Conservation (phyloP, 2,797 vertebrate species). For the Psittacula echo region DNA sequence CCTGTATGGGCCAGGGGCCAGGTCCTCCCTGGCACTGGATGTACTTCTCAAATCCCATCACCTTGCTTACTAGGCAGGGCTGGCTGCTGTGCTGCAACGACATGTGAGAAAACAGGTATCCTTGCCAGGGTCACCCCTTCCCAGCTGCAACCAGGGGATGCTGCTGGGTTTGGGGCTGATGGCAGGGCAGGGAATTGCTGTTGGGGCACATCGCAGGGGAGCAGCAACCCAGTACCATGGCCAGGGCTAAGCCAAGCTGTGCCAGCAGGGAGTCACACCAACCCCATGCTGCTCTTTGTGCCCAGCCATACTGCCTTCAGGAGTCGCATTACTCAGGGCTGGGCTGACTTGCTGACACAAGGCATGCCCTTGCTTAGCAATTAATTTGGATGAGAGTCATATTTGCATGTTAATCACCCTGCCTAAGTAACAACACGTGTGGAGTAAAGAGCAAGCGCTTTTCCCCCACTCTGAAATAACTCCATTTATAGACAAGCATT, state of each 20-base stretch:
- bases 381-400: background rate
- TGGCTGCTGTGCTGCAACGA: background rate
- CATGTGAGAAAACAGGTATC: fast-evolving
- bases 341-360: background rate
- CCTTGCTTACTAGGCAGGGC: background rate
- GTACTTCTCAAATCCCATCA: background rate
- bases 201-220: background rate
- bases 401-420: background rate
- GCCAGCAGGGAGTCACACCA: background rate
- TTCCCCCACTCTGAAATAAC: background rate
- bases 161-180: background rate
- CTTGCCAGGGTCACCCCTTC: background rate
- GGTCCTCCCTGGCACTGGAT: too few species aligned
- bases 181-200: background rate
- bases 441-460: background rate
- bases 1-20: background rate
- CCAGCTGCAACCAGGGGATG: background rate
- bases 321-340: background rate
- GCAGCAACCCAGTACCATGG: background rate
- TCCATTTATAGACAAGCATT: background rate
- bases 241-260: background rate
- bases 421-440: background rate
- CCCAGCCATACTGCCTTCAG: background rate
- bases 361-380: background rate
- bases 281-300: background rate